These are phyloP conservation scores for Alfaro cultratus DNA, from an alignment of 2,797 vertebrate genomes.

Conservation along the genomic window DNA sequence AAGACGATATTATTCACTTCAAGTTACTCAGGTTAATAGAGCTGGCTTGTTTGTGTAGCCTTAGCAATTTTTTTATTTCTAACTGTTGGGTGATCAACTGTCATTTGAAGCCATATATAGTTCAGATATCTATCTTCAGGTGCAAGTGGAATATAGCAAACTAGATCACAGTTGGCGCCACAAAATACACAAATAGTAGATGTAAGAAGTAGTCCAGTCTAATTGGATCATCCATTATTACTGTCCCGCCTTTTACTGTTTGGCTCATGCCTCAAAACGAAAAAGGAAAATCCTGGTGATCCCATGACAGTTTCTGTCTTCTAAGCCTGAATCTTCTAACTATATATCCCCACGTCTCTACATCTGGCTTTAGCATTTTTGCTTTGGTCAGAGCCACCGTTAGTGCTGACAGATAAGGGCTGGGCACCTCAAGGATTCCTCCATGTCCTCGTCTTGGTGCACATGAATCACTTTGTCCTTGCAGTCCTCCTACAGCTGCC, in stretches of 20 bases:
- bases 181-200: background rate
- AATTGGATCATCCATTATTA: background rate
- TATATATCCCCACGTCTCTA: slow-evolving; percentile 23
- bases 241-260: background rate
- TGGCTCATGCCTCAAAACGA: slow-evolving; percentile 7
- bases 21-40: background rate
- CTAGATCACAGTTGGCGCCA: background rate
- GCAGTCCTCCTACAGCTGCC: slow-evolving; percentile 10
- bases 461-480: slow-evolving; percentile 51
- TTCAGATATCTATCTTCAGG: background rate
- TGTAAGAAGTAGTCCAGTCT: background rate
- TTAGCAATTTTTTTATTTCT: background rate
- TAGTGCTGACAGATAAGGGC: slow-evolving; percentile 35
- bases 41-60: background rate
- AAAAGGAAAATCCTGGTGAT: slow-evolving; percentile 2
- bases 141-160: background rate
- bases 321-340: slow-evolving; percentile 32
- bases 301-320: slow-evolving; percentile 38
- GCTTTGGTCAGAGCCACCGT: slow-evolving; percentile 34
- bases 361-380: slow-evolving; percentile 40
- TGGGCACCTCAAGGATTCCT: slow-evolving; percentile 37
- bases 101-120: background rate
- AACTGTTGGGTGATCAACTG: background rate
- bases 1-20: background rate
- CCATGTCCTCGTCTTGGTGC: slow-evolving; percentile 19